A percentile compares a stretch with the other conserved stretches of the same genome.
Evolutionary conservation across 2,797 vertebrate genomes (phyloP).

Genomic region (Dromococcyx pavoninus): DNA sequence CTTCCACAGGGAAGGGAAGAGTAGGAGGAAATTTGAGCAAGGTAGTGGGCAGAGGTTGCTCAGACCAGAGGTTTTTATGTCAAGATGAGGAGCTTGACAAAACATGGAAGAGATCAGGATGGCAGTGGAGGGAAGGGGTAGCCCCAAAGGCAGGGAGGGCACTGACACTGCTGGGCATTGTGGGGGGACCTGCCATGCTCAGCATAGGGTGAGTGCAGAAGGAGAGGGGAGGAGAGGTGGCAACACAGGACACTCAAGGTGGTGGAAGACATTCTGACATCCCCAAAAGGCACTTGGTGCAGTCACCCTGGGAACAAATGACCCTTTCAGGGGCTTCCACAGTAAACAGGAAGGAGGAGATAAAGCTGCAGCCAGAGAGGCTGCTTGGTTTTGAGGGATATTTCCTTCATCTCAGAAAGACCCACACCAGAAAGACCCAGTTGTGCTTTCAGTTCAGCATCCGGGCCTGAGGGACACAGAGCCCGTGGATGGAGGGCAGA

Average conservation of each 20-base stretch:
- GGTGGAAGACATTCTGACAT: background rate
- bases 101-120: background rate
- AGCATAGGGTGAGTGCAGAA: background rate
- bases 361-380: background rate
- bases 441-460: background rate
- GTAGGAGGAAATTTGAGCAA: background rate
- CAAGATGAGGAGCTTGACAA: background rate
- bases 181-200: background rate
- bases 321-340: background rate
- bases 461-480: background rate
- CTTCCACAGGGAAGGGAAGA: background rate
- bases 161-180: background rate
- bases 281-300: rapidly evolving
- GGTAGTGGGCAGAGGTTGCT: background rate
- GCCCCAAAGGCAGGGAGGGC: rapidly evolving
- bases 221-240: background rate
- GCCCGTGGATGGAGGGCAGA: background rate
- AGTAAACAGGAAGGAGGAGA: conserved; percentile 34
- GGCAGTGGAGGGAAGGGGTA: background rate
- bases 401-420: background rate
- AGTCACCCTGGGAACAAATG: background rate
- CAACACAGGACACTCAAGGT: background rate
- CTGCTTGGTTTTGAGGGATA: background rate
- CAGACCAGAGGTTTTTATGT: background rate
- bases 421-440: background rate